phyloP scores from a whole-genome alignment of 2,113 vertebrate genomes.

The Empidonax alnorum region DNA sequence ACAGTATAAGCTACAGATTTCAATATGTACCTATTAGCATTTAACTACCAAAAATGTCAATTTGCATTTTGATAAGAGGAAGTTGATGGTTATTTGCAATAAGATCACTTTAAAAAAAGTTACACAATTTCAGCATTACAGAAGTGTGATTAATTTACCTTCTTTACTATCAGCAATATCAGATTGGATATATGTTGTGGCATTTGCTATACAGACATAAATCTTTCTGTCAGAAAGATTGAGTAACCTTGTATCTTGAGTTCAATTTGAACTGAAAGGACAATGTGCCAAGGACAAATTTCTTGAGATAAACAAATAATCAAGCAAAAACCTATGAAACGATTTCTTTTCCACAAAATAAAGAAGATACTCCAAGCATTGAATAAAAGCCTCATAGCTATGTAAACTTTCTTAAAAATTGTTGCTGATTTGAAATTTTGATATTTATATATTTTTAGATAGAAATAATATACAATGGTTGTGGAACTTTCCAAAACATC shows the following conservation, averaged over 20 bases:
- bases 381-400: neutral
- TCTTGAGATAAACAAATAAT: neutral
- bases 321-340: neutral
- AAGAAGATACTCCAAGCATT: neutral
- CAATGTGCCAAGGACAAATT: neutral
- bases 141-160: neutral
- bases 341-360: neutral
- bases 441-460: constrained; percentile 4
- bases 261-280: constrained; percentile 30
- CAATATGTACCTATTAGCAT: neutral
- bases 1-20: neutral
- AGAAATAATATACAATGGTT: neutral
- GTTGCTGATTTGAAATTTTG: neutral
- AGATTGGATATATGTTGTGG: neutral
- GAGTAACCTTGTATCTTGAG: neutral
- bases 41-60: neutral
- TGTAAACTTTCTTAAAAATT: neutral
- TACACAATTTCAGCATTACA: neutral
- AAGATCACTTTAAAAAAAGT: neutral
- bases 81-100: neutral
- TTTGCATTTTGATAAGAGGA: neutral
- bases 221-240: constrained; percentile 15
- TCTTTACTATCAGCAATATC: neutral
- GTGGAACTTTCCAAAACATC: constrained; percentile 33
- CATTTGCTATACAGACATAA: constrained; percentile 18